Evolutionary conservation across 2,113 vertebrate species (phyloP).

Genomic region (Heterotis niloticus): DNA sequence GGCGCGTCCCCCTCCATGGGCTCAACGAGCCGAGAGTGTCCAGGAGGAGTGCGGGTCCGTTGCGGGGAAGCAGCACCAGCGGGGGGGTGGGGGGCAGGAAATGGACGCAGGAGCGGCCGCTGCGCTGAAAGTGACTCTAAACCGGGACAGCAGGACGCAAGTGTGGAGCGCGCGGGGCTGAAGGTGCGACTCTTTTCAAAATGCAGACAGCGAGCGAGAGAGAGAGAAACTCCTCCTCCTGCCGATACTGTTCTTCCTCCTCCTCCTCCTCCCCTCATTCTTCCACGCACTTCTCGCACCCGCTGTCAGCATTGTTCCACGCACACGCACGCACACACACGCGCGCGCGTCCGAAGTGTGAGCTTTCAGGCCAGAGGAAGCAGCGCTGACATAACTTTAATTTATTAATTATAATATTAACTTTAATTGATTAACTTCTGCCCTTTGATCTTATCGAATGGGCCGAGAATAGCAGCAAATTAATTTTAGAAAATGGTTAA

Average conservation of each 20-base stretch:
- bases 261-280: constrained; percentile 64
- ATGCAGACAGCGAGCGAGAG: constrained; percentile 41
- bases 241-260: constrained; percentile 60
- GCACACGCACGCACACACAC: too few species aligned
- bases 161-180: constrained; percentile 20
- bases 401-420: too few species aligned
- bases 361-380: too few species aligned
- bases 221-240: constrained; percentile 66
- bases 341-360: too few species aligned
- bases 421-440: too few species aligned
- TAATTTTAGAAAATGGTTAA: too few species aligned
- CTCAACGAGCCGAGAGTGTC: constrained; percentile 26
- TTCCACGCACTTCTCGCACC: constrained; percentile 46
- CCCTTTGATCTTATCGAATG: too few species aligned
- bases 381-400: too few species aligned
- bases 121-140: background rate
- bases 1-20: constrained; percentile 74
- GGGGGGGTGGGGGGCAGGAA: too few species aligned
- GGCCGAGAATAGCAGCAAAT: too few species aligned
- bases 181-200: constrained; percentile 45
- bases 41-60: constrained; percentile 29
- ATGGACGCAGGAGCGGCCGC: too few species aligned
- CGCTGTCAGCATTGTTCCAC: constrained; percentile 26
- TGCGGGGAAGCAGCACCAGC: background rate
- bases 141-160: background rate